A percentile compares a stretch with the other conserved stretches of the same genome.
phyloP scores from a whole-genome alignment of 2,888 invertebrate species.

The Phortica okadai region DNA sequence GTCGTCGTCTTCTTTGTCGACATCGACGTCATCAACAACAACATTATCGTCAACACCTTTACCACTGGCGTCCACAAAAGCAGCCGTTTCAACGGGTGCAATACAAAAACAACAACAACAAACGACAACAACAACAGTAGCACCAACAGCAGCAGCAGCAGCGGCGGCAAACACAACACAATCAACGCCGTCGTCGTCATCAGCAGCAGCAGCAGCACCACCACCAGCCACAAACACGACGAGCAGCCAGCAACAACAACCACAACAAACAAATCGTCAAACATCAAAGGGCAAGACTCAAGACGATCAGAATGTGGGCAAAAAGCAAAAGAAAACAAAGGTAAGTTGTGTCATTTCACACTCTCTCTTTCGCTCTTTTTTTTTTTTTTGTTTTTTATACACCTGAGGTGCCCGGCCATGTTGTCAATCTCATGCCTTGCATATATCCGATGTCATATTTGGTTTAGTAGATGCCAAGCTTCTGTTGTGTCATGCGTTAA shows the following conservation, averaged over 20 bases:
- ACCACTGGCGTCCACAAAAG: no score
- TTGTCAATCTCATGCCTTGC: no score
- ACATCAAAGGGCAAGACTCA: conserved; percentile 63
- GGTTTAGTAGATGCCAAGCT: no score
- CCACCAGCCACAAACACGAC: background rate
- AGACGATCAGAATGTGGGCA: conserved; percentile 64
- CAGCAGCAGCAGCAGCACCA: background rate
- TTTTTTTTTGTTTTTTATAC: no score
- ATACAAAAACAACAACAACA: background rate
- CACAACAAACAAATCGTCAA: conserved; percentile 11
- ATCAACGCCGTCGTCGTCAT: background rate
- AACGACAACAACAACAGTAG: background rate
- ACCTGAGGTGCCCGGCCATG: no score
- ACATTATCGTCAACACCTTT: no score
- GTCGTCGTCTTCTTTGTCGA: conserved; percentile 15
- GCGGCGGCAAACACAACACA: background rate
- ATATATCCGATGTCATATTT: no score
- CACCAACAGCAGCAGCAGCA: background rate
- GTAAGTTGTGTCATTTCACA: conserved; percentile 44
- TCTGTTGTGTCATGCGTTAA: no score
- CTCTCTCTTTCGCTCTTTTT: no score
- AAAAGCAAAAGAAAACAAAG: conserved; percentile 65
- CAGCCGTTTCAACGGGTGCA: no score
- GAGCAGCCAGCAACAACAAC: conserved; percentile 2
- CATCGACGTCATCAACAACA: no score